Evolutionary conservation across 2,888 invertebrate species (phyloP).

Genomic region (Erebia ligea): DNA sequence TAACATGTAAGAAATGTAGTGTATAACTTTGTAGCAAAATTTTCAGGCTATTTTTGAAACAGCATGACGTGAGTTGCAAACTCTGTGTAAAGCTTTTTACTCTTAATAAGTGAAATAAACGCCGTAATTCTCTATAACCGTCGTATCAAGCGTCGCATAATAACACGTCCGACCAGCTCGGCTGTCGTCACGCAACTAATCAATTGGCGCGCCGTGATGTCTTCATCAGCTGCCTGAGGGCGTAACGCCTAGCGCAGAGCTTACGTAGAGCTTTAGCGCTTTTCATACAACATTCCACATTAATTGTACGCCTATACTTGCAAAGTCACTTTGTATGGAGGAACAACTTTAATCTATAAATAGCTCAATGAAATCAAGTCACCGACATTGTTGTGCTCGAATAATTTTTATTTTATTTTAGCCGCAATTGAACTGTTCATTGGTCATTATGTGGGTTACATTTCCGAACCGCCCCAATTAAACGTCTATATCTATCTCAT

Average conservation of each 20-base stretch:
- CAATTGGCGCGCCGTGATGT: conserved; percentile 80
- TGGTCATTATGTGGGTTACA: too few species aligned
- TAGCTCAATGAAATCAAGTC: conserved; percentile 9
- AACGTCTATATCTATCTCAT: too few species aligned
- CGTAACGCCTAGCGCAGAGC: conserved; percentile 72
- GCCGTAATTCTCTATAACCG: conserved; percentile 1
- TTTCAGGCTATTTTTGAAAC: too few species aligned
- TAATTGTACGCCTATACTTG: conserved; percentile 19
- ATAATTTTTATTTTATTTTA: too few species aligned
- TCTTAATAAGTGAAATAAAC: neutral
- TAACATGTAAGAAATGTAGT: too few species aligned
- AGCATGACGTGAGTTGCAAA: too few species aligned
- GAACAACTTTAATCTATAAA: conserved; percentile 10
- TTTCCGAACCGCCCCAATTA: too few species aligned
- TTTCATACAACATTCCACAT: conserved; percentile 28
- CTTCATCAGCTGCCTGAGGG: conserved; percentile 80
- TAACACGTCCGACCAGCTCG: conserved; percentile 68
- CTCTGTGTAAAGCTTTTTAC: too few species aligned
- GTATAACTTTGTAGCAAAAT: too few species aligned
- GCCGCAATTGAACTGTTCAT: too few species aligned
- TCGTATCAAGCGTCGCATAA: conserved; percentile 72
- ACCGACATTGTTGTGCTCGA: neutral
- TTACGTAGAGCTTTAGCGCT: conserved; percentile 39
- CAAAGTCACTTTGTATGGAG: neutral
- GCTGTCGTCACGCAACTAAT: conserved; percentile 79